A percentile compares a stretch with the other conserved stretches of the same genome.
Evolutionary conservation across 1,140 invertebrate species (phyloP).

Genomic region (Drosophila kikkawai): DNA sequence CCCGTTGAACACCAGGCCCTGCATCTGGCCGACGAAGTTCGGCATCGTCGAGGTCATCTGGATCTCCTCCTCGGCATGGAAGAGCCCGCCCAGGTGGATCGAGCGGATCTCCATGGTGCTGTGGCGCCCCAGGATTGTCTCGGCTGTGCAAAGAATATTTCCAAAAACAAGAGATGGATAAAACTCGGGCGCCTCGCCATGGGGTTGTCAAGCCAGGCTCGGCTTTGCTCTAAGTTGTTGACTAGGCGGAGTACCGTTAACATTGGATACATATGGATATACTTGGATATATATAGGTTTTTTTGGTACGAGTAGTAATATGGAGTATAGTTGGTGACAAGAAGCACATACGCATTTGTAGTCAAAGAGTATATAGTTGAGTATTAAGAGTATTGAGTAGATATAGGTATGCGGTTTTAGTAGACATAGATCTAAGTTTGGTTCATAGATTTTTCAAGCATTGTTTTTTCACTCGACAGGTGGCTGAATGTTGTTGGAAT

Average conservation of each 20-base stretch:
- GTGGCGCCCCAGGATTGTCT: slow-evolving; percentile 91
- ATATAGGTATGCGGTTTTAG: slow-evolving; percentile 69
- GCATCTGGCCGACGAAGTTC: slow-evolving; percentile 95
- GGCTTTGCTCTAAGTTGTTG: slow-evolving; percentile 69
- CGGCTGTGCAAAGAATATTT: slow-evolving; percentile 87
- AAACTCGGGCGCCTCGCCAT: slow-evolving; percentile 59
- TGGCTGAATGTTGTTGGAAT: slow-evolving; percentile 61
- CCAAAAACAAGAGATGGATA: slow-evolving; percentile 71
- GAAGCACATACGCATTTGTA: slow-evolving; percentile 82
- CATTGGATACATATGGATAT: slow-evolving; percentile 62
- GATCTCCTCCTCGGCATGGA: slow-evolving; percentile 91
- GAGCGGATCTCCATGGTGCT: slow-evolving; percentile 91
- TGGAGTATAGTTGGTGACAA: slow-evolving; percentile 77
- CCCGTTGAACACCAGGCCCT: slow-evolving; percentile 96
- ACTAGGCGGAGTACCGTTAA: slow-evolving; percentile 77
- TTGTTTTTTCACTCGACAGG: slow-evolving; percentile 61
- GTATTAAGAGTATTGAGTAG: slow-evolving; percentile 56
- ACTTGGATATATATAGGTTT: slow-evolving; percentile 41
- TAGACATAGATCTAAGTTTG: slow-evolving; percentile 77
- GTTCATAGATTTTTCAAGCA: slow-evolving; percentile 73
- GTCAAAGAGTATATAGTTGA: slow-evolving; percentile 69
- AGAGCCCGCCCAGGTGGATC: slow-evolving; percentile 91
- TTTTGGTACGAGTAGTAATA: slow-evolving; percentile 58
- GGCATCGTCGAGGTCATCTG: slow-evolving; percentile 90
- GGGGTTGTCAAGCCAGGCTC: slow-evolving; percentile 50